Evolutionary conservation across 2,797 vertebrate genomes (phyloP), one percentile per base, ranked within the genome.

Genomic region (Geotrypetes seraphini): DNA sequence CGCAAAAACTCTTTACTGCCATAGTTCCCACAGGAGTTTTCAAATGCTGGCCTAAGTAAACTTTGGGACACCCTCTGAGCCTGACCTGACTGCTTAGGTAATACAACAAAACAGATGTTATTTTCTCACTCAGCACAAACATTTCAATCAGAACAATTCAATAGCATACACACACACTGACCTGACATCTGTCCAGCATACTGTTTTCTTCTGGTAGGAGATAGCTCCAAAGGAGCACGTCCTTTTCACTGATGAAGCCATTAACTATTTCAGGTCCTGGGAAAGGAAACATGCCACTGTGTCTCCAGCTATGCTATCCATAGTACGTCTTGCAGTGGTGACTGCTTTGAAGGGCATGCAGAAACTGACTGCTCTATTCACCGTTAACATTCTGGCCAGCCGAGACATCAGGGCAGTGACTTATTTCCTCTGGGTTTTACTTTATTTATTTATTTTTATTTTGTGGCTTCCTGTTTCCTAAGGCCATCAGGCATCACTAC

Each of bases 231-330:
- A 16, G 0, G 37, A 46, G 33, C 52, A 53, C 2, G 60, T 61
- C 39, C 62, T 66, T 18, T 57, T 65, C 0, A 58, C 31, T 54
- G 59, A 23, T 54, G 59, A 23, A 43, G 63, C 69, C 71, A 70
- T 72, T 42, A 68, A 41, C 10, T 27, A 14, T n/a, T 37, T 50
- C 5, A 11, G 23, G 10, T 28, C 49, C 28, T 15, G 43, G 33
- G 61, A 54, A 11, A 47, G 49, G 52, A 60, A 36, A 39, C 43
- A 25, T 55, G 59, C 53, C 27, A 25, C 51, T 28, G 35, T 35
- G 0, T 25, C 21, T 21, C 42, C 37, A 12, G 8, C 11, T 0
- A 16, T n/a, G n/a, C n/a, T n/a, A n/a, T n/a, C n/a, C n/a, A n/a
- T n/a, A n/a, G n/a, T n/a, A n/a, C n/a, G n/a, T n/a, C n/a, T n/a